Percentiles rank a stretch among this genome's conserved stretches.
These are phyloP conservation scores for Trichopoda pennipes DNA, from an alignment of 2,888 invertebrate genomes.

Conservation along the genomic window DNA sequence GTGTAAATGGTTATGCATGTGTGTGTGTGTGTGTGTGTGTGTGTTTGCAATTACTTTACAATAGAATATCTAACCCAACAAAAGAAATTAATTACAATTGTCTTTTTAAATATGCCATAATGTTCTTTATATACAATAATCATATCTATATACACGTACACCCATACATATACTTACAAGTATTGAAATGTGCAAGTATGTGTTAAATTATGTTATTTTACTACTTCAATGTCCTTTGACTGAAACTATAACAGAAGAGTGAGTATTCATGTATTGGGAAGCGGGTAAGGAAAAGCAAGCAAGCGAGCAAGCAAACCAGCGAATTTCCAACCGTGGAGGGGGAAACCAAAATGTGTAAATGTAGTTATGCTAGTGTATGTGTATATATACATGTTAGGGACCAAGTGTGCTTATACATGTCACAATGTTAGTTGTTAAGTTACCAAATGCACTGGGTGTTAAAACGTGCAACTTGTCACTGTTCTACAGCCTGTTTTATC, in stretches of 20 bases:
- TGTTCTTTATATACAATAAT: slow-evolving; percentile 64
- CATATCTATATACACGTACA: slow-evolving; percentile 12
- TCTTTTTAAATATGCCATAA: slow-evolving; percentile 68
- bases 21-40: not conserved
- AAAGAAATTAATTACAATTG: slow-evolving; percentile 69
- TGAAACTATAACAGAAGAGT: slow-evolving; percentile 30
- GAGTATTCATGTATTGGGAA: not conserved
- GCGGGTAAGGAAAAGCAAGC: not conserved
- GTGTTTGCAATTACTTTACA: slow-evolving; percentile 28
- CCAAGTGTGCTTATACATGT: not conserved
- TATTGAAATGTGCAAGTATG: slow-evolving; percentile 39
- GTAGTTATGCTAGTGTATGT: not conserved
- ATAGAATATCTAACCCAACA: slow-evolving; percentile 61
- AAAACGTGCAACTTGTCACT: slow-evolving; percentile 50
- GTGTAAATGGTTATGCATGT: not conserved
- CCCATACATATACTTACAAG: slow-evolving; percentile 1
- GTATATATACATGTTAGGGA: not conserved
- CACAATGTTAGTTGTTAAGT: slow-evolving; percentile 41
- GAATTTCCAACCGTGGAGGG: no score
- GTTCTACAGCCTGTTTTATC: slow-evolving; percentile 48
- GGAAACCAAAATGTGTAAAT: slow-evolving; percentile 5
- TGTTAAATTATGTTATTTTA: slow-evolving; percentile 58
- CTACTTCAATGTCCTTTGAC: slow-evolving; percentile 51
- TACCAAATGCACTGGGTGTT: slow-evolving; percentile 45
- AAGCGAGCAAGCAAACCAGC: no score